These are phyloP conservation scores for Paraplagusia blochii DNA, from an alignment of 2,113 vertebrate species.

Conservation along the genomic window DNA sequence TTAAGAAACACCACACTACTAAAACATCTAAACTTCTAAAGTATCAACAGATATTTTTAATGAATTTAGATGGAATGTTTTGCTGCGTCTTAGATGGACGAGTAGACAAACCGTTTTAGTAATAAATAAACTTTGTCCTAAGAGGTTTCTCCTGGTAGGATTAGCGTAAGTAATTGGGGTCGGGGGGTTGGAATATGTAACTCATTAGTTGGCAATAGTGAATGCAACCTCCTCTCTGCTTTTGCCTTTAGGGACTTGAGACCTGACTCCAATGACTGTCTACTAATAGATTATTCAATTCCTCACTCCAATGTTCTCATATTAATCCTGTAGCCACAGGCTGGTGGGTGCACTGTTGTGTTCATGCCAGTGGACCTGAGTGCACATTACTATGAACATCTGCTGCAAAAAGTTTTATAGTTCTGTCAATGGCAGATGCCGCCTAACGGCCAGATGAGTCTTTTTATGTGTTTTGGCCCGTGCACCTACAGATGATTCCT, in stretches of 20 bases:
- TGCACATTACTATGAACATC: conserved; percentile 2
- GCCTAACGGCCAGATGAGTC: not conserved
- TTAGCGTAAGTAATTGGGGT: conserved; percentile 58
- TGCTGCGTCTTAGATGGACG: conserved; percentile 9
- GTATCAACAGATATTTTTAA: not conserved
- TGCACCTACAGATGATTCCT: conserved; percentile 13
- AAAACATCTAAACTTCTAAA: not conserved
- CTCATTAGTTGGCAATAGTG: conserved; percentile 51
- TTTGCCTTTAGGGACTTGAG: conserved; percentile 34
- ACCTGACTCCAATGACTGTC: conserved; percentile 25
- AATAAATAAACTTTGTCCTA: conserved; percentile 25
- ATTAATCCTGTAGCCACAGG: conserved; percentile 16
- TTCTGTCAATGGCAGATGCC: not conserved
- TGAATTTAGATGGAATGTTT: conserved; percentile 1
- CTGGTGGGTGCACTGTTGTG: conserved; percentile 6
- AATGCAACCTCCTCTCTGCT: conserved; percentile 36
- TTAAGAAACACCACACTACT: not conserved
- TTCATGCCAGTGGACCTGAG: not conserved
- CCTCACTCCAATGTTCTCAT: conserved; percentile 24
- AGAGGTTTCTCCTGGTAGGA: conserved; percentile 48
- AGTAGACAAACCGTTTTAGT: conserved; percentile 2
- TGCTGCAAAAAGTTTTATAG: conserved; percentile 1
- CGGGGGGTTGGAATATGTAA: conserved; percentile 35
- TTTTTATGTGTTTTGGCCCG: not conserved
- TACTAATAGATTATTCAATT: conserved; percentile 33